Base-by-base conservation (phyloP, 2,888 invertebrate species). In the Plebejus melissa region DNA sequence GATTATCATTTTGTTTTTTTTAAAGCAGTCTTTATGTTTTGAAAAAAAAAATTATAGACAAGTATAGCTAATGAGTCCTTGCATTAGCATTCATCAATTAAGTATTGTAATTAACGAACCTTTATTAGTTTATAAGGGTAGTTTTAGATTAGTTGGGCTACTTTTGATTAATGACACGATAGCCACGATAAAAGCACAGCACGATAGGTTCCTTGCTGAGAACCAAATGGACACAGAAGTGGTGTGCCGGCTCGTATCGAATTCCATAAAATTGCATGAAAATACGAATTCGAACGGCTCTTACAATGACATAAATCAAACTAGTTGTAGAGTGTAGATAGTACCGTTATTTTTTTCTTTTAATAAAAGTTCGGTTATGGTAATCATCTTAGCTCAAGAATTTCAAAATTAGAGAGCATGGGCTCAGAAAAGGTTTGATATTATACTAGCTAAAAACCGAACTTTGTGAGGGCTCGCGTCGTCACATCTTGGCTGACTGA, bases 161-260 rank as follows among this genome's bases (percentile, higher is more conserved):
- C 88, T 87, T 90, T 88, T 92, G 92, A 93, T 93, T 91, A 88
- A 93, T 93, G 91, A 85, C 28, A 16, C 0, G 79, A 76, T 76
- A 75, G 79, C 81, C 78, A 86, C 87, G 88, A 91, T 88, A 90
- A 90, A 84, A 82, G 86, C 91, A 1, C 91, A 90, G 90, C 91
- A 84, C 79, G 91, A 83, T 76, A 77, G 83, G 84, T 81, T 84
- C 82, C 91, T 86, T 77, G 89, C 90, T 89, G 91, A 32, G 90
- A 81, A 85, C 87, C 90, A 91, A 83, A 81, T 78, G 74, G 65
- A 75, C 71, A 77, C 76, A 74, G 79, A 74, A 78, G 76, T 76
- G 60, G 75, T 74, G 36, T 76, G 74, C 74, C 71, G 75, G 69
- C 75, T 72, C 57, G 58, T 46, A 76, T 76, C 74, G 46, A 71